Evolutionary conservation across 2,797 vertebrate genomes (phyloP), one percentile per base, ranked within the genome.

Genomic region (Acanthurus lineatus): DNA sequence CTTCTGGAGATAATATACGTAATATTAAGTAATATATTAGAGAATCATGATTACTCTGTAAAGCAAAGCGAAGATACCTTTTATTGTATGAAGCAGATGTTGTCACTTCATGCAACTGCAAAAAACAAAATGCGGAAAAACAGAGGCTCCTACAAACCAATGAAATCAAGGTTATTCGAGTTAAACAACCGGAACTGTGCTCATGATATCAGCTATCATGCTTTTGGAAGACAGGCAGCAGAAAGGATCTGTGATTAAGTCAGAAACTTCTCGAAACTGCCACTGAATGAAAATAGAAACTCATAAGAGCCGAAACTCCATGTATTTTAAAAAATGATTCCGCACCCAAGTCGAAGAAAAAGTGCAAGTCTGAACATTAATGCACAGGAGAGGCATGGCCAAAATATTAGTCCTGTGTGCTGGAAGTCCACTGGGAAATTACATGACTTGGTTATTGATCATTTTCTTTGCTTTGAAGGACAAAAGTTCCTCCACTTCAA

Each of bases 361-460:
- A 2, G 47, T 76, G 47, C 4, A 12, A 16, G 74, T 75, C 57
- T 66, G 59, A 58, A 53, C 48, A 52, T 76, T 76, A 76, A 20
- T 61, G 56, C 35, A 28, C 70, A 77, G 56, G 42, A 69, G 35
- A 87, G 59, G 74, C 63, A 57, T 25, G 20, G 59, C 69, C 60
- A 77, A 86, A 82, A 85, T 85, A 85, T 78, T 69, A 64, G 65
- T 69, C 63, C 65, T 79, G 52, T 72, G 74, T 47, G 66, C 63
- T 72, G 57, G 48, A 69, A 42, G 76, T 87, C 83, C 62, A 47
- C 53, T 76, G 73, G 83, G 81, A 86, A 88, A 86, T 82, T 73
- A 78, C 57, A 73, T 73, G 58, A 83, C 76, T 86, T 58, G 56
- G 71, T 77, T 83, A 77, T 78, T 82, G 84, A 81, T 58, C 62